A percentile compares a stretch with the other conserved stretches of the same genome.
Conservation (phyloP, 2,113 vertebrate species). For the Melanostigma gelatinosum region DNA sequence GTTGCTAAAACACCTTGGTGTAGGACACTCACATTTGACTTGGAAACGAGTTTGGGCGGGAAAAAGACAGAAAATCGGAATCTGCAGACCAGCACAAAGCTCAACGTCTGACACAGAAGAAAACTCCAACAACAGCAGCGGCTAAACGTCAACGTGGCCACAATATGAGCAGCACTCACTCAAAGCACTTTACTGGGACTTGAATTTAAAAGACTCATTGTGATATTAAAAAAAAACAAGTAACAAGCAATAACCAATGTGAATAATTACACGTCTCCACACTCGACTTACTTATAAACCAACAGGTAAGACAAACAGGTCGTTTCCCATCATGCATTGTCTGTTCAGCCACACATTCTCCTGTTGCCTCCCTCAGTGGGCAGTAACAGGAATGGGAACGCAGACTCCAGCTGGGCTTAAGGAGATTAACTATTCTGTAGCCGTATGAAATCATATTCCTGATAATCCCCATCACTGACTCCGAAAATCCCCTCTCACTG, state of each 20-base stretch:
- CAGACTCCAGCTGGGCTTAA: constrained; percentile 58
- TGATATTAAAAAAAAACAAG: constrained; percentile 16
- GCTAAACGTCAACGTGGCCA: constrained; percentile 18
- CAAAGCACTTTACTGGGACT: background rate
- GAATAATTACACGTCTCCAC: constrained; percentile 38
- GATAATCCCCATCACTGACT: constrained; percentile 67
- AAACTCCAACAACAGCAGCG: constrained; percentile 34
- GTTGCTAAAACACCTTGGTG: background rate
- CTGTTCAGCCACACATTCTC: constrained; percentile 12
- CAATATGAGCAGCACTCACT: constrained; percentile 2
- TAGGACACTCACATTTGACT: background rate
- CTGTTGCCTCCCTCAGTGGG: constrained; percentile 22
- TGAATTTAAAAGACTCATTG: background rate
- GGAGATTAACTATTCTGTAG: constrained; percentile 71
- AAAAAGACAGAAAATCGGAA: background rate
- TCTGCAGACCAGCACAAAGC: constrained; percentile 2
- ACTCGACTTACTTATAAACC: constrained; percentile 21
- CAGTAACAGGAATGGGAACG: constrained; percentile 47
- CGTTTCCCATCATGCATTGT: constrained; percentile 13
- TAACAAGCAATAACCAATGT: constrained; percentile 42
- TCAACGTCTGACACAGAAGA: constrained; percentile 18
- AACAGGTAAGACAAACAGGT: constrained; percentile 30
- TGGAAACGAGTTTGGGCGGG: background rate
- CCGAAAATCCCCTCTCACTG: constrained; percentile 60
- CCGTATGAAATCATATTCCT: constrained; percentile 67